Base-by-base conservation (phyloP, 2,797 vertebrate species). In the Sorex maritimensis region DNA sequence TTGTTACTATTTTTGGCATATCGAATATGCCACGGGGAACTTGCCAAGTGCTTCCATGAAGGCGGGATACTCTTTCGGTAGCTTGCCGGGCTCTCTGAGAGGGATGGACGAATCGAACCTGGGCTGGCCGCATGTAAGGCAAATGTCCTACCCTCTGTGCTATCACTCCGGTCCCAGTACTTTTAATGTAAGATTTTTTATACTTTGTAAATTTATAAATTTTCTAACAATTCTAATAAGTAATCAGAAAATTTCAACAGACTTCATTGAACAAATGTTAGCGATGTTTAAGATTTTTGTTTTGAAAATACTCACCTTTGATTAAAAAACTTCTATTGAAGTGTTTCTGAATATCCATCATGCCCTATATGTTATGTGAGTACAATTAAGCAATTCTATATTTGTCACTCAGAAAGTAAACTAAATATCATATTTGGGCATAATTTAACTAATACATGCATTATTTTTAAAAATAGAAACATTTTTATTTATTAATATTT, bases 191-290 rank as follows among this genome's bases (percentile, higher is more conserved):
- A 2, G 75, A 24, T 41, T 7, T 55, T 75, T 80, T 21, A n/a
- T 72, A 2, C 0, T 52, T 44, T 41, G 21, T 58, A 5, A 83
- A 65, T 85, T 81, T 92, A 78, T 95, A 67, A 67, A 80, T 82
- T 91, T 91, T 24, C 52, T 81, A 83, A 61, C 21, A 83, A 0
- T 73, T 44, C 81, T 82, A 90, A 78, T 52, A 23, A 79, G 30
- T 46, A 83, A 86, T 86, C 73, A 91, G 94, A 96, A 96, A 81
- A 96, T 95, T 84, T 94, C 88, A 55, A 81, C 23, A 44, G 61
- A 86, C 19, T 78, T 0, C 9, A 46, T 10, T 79, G 44, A 81
- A 44, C 72, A 96, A 86, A 81, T 63, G 61, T 14, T 63, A 19
- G 61, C 13, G 58, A 5, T 41, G 17, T 41, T 84, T 34, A 79